Conservation (phyloP, 2,888 invertebrate genomes). For the Digitonthophagus gazella region DNA sequence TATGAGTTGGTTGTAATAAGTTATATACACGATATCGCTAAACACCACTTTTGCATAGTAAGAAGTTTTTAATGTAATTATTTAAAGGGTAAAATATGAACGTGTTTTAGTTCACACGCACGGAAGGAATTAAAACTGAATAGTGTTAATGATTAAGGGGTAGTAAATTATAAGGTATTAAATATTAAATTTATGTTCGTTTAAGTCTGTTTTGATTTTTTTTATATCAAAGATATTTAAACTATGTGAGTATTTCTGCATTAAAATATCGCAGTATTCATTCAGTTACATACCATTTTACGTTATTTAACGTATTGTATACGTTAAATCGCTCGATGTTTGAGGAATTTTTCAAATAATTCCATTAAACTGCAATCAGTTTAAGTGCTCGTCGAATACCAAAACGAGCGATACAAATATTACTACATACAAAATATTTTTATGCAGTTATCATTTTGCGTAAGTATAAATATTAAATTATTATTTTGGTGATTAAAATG, state of each 20-base stretch:
- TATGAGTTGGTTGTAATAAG: neutral
- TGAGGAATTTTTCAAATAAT: neutral
- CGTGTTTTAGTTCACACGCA: neutral
- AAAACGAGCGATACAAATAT: neutral
- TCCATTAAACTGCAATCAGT: neutral
- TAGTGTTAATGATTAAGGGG: neutral
- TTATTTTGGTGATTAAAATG: no score
- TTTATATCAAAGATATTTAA: neutral
- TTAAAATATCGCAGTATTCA: neutral
- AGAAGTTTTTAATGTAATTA: neutral
- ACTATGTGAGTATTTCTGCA: no score
- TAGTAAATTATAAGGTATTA: neutral
- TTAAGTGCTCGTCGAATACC: neutral
- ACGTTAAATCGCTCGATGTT: neutral
- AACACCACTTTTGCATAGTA: neutral
- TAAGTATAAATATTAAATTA: no score
- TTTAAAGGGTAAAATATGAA: neutral
- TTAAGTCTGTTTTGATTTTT: neutral
- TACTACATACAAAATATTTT: no score
- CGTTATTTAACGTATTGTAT: neutral
- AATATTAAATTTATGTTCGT: no score
- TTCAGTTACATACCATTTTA: neutral
- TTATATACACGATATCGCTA: neutral
- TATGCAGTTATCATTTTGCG: no score
- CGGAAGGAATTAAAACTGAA: neutral